Percentiles rank a stretch among this genome's conserved stretches.
phyloP scores from a whole-genome alignment of 1,140 invertebrate species.

The Drosophila willistoni region DNA sequence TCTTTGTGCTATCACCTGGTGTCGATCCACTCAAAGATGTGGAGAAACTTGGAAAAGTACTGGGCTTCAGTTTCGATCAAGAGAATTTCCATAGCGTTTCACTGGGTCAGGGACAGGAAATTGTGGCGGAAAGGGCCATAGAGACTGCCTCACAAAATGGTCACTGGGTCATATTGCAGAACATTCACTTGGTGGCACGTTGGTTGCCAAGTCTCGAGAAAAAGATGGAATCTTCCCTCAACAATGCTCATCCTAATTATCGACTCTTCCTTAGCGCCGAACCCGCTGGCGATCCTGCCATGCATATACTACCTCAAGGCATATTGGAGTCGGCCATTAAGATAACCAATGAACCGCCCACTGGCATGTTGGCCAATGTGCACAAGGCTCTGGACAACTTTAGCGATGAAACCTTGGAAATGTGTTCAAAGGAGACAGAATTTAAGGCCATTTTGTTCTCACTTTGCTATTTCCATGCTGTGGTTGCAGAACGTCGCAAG shows the following conservation, averaged over 20 bases:
- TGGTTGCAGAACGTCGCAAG: slow-evolving; percentile 95
- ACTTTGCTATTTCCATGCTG: slow-evolving; percentile 98
- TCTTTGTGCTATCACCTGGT: slow-evolving; percentile 97
- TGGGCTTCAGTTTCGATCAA: slow-evolving; percentile 92
- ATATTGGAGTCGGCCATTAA: slow-evolving; percentile 97
- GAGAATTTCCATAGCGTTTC: slow-evolving; percentile 97
- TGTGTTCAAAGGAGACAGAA: slow-evolving; percentile 96
- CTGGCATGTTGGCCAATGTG: slow-evolving; percentile 96
- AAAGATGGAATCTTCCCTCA: slow-evolving; percentile 91
- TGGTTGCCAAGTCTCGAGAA: slow-evolving; percentile 96
- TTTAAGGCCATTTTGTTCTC: slow-evolving; percentile 97
- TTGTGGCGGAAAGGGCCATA: slow-evolving; percentile 94
- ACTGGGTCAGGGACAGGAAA: slow-evolving; percentile 96
- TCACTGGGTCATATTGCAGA: slow-evolving; percentile 96
- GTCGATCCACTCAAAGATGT: slow-evolving; percentile 97
- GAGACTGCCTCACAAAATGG: slow-evolving; percentile 90
- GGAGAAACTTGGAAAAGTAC: slow-evolving; percentile 88
- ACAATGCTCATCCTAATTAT: slow-evolving; percentile 89
- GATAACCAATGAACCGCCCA: slow-evolving; percentile 98
- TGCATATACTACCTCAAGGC: slow-evolving; percentile 88
- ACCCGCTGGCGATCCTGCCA: slow-evolving; percentile 84
- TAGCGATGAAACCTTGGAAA: slow-evolving; percentile 95
- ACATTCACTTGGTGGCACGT: slow-evolving; percentile 95
- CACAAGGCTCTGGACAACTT: slow-evolving; percentile 98
- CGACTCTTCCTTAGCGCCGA: slow-evolving; percentile 87